Evolutionary conservation across 2,113 vertebrate species (phyloP), one percentile per base, ranked within the genome.

Genomic region (Pholis gunnellus): DNA sequence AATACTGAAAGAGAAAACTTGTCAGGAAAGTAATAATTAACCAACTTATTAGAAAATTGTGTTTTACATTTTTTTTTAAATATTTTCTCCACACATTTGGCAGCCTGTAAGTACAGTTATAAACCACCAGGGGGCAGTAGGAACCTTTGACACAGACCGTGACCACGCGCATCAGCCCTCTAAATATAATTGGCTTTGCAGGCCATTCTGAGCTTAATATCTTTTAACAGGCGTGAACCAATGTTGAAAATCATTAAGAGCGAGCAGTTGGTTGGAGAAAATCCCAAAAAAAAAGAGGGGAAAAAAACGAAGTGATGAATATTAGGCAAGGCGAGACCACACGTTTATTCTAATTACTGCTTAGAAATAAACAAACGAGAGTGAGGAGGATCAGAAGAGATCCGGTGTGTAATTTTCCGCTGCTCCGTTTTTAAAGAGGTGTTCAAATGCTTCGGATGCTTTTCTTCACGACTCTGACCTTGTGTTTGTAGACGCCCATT

Each of bases 181-280:
- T 68, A 63, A 79, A 57, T 54, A 13, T 94, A 94, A 94, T 94
- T 92, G 92, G 90, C 90, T 92, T 91, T 90, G 84, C 89, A 89
- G 89, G 88, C 90, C 89, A 91, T 89, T 90, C 87, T 82, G 77
- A 93, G 90, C 90, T 90, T 94, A 92, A 94, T 93, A 90, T 94
- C 84, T 91, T 91, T 88, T 90, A 95, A 93, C 89, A 93, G 88
- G 89, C 92, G 38, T 94, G 93, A 95, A 95, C 87, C 83, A 89
- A 86, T 92, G 92, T 89, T 93, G 93, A 93, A 94, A 94, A 93
- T 91, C 91, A 93, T 94, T 92, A 94, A 91, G 93, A 83, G 89
- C 68, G 81, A 87, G 87, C 90, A 85, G 89, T 87, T 78, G 67
- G 76, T 87, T 84, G 88, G 89, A 89, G 85, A 78, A 92, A 92